Evolutionary conservation across 37 sponge, comb jelly and placozoan genomes (phyloP), one percentile per base, ranked within the genome.

Genomic region (Cliona cf. orientalis): DNA sequence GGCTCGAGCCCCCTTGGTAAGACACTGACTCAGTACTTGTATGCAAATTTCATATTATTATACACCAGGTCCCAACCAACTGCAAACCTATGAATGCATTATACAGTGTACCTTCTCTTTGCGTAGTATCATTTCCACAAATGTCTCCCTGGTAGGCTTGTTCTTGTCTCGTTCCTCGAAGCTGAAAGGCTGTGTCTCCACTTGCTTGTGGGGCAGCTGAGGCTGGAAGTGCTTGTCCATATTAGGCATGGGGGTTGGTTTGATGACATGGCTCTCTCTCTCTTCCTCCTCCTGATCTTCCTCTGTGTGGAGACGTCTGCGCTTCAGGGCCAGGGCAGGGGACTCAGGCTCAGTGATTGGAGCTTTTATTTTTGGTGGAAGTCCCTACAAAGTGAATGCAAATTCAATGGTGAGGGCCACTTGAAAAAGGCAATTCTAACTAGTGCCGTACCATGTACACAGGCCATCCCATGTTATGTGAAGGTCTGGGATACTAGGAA

Each of bases 111-210:
- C 66, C 55, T 66, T 66, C 43, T 79, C 59, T n/a, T 57, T 80
- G 26, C 57, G 25, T 0, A 70, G 70, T 26, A 69, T 69, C 80
- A 44, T 39, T 58, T 85, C 61, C 11, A 76, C 85, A 69, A 76
- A 22, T n/a, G 73, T 59, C 46, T 71, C 61, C 40, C 80, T 66
- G 5, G 77, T 77, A 5, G 78, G 77, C 55, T 88, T 89, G 43
- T 63, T 61, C 57, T 76, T 75, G 55, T 93, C 79, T 19, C 86
- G 35, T 42, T 76, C 76, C 41, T 89, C 93, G 73, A 89, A 93
- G 29, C 58, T 66, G 46, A 93, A 93, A 5, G 93, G 93, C 36
- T 73, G 43, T 11, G 66, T 6, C 11, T 78, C 69, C 2, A 84
- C 78, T 11, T 1, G 19, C 61, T 74, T 89, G 79, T 85, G 86